These are phyloP conservation scores for Gadus chalcogrammus DNA, from an alignment of 2,113 vertebrate species.

Conservation along the genomic window DNA sequence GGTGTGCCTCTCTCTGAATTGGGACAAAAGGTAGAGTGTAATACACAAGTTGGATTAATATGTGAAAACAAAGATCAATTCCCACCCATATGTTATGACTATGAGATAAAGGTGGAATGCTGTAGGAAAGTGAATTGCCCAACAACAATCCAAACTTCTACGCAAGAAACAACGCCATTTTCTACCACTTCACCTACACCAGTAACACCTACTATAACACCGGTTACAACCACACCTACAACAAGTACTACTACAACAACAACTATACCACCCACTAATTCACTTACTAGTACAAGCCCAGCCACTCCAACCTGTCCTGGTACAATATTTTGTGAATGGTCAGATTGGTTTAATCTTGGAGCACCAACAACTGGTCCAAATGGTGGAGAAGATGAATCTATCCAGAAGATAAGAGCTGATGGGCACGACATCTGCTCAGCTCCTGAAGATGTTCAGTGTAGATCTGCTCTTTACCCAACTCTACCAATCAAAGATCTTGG, in stretches of 20 bases:
- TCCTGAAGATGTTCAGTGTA: slow-evolving; percentile 9
- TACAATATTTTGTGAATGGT: slow-evolving; percentile 22
- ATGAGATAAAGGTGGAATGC: slow-evolving; percentile 57
- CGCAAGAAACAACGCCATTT: not conserved
- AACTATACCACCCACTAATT: too few species aligned
- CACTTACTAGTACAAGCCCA: too few species aligned
- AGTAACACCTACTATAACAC: not conserved
- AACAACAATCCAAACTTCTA: not conserved
- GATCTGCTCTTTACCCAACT: not conserved
- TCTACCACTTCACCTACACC: not conserved
- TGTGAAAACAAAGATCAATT: slow-evolving; percentile 64
- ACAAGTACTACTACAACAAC: not conserved
- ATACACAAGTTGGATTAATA: slow-evolving; percentile 51
- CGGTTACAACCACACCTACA: not conserved
- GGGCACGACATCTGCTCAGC: not conserved
- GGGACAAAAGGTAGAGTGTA: slow-evolving; percentile 55
- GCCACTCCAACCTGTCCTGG: not conserved
- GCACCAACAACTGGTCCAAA: slow-evolving; percentile 18
- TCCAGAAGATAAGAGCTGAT: slow-evolving; percentile 7
- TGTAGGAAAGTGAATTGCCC: slow-evolving; percentile 35
- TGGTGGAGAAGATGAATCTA: slow-evolving; percentile 26
- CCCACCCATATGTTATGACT: slow-evolving; percentile 60
- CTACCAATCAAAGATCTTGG: slow-evolving; percentile 21
- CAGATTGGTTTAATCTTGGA: slow-evolving; percentile 23
- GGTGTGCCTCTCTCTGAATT: slow-evolving; percentile 27